Evolutionary conservation across 2,797 vertebrate species (phyloP), one percentile per base, ranked within the genome.

Genomic region (Harpagifer antarcticus): DNA sequence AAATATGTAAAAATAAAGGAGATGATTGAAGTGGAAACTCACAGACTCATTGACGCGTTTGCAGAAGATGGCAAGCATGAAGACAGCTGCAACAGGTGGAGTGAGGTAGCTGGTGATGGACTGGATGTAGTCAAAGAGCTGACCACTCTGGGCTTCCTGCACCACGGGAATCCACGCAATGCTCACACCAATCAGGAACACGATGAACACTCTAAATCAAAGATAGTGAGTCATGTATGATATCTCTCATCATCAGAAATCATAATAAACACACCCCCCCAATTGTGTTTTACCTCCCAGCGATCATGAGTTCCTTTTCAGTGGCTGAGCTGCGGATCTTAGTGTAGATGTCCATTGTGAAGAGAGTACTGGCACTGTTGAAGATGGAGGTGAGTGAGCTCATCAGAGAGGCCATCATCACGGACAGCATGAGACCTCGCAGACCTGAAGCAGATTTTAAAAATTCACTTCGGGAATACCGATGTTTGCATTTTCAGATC

Each of bases 321-420:
- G 90, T 94, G 0, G 98, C 92, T 0, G 3, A 42, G 19, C 12
- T 43, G 5, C 96, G 95, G 0, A 99, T 55, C 73, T 96, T 98
- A 65, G 97, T 96, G 89, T 98, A 99, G 84, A 99, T 95, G 82
- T 99, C 98, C 93, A 99, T 96, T 2, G 98, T 99, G 89, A 99
- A 99, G 72, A 99, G 94, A 0, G 98, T 98, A 47, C 97, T 98
- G 85, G 98, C 93, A 0, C 98, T 99, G 94, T 99, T 99, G 71
- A 99, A 99, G 92, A 99, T 96, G 90, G 98, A 99, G 17, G 98
- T 99, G 54, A 99, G 93, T 10, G 97, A 98, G 80, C 97, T 99
- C 97, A 99, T 99, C 50, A 99, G 95, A 19, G 98, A 99, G 0
- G 98, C 98, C 94, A 99, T 1, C 98, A 99, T 99, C 75, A 98